phyloP scores from a whole-genome alignment of 2,113 vertebrate species.

The Sebastes fasciatus region DNA sequence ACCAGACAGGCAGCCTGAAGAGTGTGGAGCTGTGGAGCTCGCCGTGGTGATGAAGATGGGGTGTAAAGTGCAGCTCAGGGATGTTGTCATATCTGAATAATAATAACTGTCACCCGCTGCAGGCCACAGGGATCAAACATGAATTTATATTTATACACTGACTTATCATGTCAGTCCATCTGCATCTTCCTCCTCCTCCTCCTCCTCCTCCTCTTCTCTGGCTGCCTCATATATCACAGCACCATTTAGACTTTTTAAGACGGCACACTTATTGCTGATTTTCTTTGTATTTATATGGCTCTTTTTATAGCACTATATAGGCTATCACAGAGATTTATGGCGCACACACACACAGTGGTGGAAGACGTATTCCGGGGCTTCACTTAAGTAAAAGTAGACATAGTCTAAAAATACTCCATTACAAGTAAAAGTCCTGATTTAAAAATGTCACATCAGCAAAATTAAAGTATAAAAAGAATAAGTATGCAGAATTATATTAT shows the following conservation, averaged over 20 bases:
- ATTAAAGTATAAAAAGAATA: background rate
- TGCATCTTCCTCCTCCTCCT: constrained; percentile 21
- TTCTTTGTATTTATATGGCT: constrained; percentile 55
- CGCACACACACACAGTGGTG: background rate
- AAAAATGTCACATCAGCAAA: background rate
- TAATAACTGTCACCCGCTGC: constrained; percentile 35
- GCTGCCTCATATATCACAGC: constrained; percentile 31
- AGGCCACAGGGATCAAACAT: constrained; percentile 28
- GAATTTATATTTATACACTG: constrained; percentile 33
- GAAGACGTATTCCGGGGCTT: background rate
- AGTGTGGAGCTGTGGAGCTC: constrained; percentile 5
- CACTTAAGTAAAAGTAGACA: background rate
- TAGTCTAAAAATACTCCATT: background rate
- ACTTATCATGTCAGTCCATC: constrained; percentile 22
- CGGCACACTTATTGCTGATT: constrained; percentile 47
- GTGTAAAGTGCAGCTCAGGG: constrained; percentile 51
- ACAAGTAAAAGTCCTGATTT: background rate
- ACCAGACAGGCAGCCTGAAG: constrained; percentile 33
- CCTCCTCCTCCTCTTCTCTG: background rate
- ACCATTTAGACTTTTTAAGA: constrained; percentile 25
- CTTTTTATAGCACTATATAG: constrained; percentile 32
- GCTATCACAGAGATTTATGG: constrained; percentile 44
- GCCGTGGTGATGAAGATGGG: constrained; percentile 41
- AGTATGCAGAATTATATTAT: background rate
- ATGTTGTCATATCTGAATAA: constrained; percentile 58